A percentile compares a stretch with the other conserved stretches of the same genome.
phyloP scores from a whole-genome alignment of 53 echinoderm and acorn worm species.

The Holothuria leucospilota region DNA sequence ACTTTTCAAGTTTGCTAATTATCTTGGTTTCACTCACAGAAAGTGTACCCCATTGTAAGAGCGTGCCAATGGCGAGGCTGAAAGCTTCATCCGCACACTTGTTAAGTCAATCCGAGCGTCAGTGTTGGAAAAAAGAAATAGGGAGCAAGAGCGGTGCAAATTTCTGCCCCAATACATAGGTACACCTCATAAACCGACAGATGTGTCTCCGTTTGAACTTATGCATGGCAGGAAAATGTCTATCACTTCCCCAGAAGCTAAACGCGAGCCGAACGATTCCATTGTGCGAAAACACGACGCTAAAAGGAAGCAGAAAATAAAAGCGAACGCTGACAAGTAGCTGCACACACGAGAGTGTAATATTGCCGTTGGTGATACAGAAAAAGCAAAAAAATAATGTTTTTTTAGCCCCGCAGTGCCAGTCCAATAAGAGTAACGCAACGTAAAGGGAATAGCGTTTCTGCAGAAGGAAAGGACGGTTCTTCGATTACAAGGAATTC shows the following conservation, averaged over 20 bases:
- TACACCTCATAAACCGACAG: constrained; percentile 56
- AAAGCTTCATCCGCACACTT: constrained; percentile 65
- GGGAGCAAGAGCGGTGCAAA: constrained; percentile 53
- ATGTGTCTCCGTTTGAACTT: constrained; percentile 41
- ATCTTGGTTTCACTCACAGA: constrained; percentile 72
- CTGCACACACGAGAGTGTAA: neutral
- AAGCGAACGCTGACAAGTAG: neutral
- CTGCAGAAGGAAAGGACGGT: neutral
- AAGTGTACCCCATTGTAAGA: constrained; percentile 70
- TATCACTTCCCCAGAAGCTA: constrained; percentile 3
- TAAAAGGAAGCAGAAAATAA: neutral
- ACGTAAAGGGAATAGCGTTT: constrained; percentile 1
- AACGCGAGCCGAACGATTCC: neutral
- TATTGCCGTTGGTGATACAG: neutral
- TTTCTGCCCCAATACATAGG: constrained; percentile 65
- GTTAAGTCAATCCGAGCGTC: constrained; percentile 64
- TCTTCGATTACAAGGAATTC: constrained; percentile 12
- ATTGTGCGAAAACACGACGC: neutral
- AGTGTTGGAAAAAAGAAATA: constrained; percentile 28
- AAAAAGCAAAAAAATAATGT: neutral
- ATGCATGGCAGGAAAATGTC: constrained; percentile 48
- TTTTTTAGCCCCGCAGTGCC: neutral
- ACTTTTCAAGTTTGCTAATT: constrained; percentile 70
- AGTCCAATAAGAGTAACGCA: constrained; percentile 15
- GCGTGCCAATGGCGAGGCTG: constrained; percentile 72